Conservation (phyloP, 2,888 invertebrate genomes). For the Polydrusus tereticollis region DNA sequence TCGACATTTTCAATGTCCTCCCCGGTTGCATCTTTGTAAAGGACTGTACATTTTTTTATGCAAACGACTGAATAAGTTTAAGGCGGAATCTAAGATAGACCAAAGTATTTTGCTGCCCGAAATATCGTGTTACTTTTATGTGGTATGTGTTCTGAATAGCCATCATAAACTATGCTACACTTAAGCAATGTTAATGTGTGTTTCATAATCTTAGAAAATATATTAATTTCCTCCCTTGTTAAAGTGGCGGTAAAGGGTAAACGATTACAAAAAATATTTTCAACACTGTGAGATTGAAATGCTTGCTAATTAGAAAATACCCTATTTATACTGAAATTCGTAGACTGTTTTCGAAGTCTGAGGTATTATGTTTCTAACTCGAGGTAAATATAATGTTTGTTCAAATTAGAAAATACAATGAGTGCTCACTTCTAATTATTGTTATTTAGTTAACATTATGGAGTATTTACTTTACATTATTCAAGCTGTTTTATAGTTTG, state of each 20-base stretch:
- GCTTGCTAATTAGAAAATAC: constrained; percentile 4
- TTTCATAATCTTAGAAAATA: neutral
- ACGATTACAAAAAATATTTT: neutral
- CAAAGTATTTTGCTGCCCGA: too few species aligned
- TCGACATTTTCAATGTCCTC: too few species aligned
- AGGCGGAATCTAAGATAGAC: too few species aligned
- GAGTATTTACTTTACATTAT: neutral
- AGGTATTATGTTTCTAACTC: constrained; percentile 6
- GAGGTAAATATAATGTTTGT: constrained; percentile 1
- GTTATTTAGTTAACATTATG: constrained; percentile 4
- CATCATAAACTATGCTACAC: neutral
- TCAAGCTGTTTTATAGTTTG: neutral
- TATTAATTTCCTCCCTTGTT: neutral
- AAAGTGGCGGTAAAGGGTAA: neutral
- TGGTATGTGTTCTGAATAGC: neutral
- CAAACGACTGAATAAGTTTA: too few species aligned
- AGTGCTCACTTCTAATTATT: constrained; percentile 1
- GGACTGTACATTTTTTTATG: too few species aligned
- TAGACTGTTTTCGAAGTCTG: neutral
- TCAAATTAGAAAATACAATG: neutral
- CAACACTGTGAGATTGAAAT: neutral
- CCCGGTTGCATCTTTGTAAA: too few species aligned
- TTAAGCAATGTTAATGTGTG: neutral
- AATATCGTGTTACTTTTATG: too few species aligned
- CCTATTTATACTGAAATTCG: constrained; percentile 1